Base-by-base conservation (phyloP, 1,140 invertebrate species). In the Gonioctena quinquepunctata region DNA sequence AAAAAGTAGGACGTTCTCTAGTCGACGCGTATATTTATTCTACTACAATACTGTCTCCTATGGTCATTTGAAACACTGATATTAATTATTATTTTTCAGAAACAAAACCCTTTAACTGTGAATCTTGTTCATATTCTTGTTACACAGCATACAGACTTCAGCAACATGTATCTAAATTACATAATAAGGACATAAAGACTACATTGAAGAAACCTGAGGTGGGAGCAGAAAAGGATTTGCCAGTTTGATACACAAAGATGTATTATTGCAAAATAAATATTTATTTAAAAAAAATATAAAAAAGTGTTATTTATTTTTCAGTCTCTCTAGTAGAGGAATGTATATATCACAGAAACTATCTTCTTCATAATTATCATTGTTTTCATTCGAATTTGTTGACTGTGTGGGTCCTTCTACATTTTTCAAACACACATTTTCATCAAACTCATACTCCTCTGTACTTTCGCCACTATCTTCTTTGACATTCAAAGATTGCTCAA, bases 401-500 rank as follows among this genome's bases (percentile, higher is more conserved):
- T 33, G 23, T 19, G 13, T 59, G 4, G 13, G 6, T 19, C 13
- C 22, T 21, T 67, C 63, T 22, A 67, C 49, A 28, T 11, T 59
- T 62, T 50, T 52, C 4, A 61, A 57, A 27, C 22, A 57, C 42
- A 18, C 21, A 54, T 56, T 16, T 60, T 69, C 64, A 18, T 70
- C 66, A 68, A 25, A 27, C 13, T 62, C 52, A 27, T 65, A 59
- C 23, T 67, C 61, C 25, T 64, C 50, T 6, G 52, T 56, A 26
- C 70, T 52, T 28, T 68, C 61, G 27, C 28, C 60, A 42, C 57
- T 71, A 6, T 57, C 27, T 64, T 63, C 67, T 5, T 70, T 86
- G n/a, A 84, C 84, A 71, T 84, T 75, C 57, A 81, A 77, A 6
- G 69, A 79, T 54, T 73, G 70, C 68, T 81, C 78, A 70, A 82